Conservation (phyloP, 30 jellyfish, hydroid and myxozoan species). For the Hydractinia echinata region DNA sequence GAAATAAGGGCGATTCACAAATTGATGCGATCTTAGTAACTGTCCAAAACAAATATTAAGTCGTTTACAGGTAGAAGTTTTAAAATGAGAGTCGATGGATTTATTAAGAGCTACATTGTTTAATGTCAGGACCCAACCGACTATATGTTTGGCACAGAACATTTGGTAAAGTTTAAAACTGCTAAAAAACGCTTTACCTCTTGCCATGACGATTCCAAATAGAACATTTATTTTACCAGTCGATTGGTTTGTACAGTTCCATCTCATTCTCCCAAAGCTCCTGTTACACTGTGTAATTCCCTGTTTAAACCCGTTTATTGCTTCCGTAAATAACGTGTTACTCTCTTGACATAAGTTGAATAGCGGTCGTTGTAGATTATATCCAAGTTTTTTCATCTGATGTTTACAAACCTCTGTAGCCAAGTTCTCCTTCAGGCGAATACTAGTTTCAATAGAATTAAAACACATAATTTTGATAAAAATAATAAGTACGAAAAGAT, state of each 20-base stretch:
- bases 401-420: too few species aligned
- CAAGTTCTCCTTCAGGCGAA: too few species aligned
- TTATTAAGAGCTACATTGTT: not conserved
- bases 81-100: not conserved
- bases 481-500: too few species aligned
- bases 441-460: too few species aligned
- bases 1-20: too few species aligned
- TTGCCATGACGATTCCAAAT: slow-evolving; percentile 82
- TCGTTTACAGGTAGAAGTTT: too few species aligned
- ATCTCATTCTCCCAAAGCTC: slow-evolving; percentile 57
- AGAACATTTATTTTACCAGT: slow-evolving; percentile 38
- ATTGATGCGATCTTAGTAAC: too few species aligned
- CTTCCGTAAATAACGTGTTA: slow-evolving; percentile 52
- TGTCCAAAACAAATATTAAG: too few species aligned
- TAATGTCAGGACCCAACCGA: not conserved
- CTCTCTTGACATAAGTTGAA: slow-evolving; percentile 50
- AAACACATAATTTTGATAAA: too few species aligned
- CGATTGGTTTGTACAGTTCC: slow-evolving; percentile 86
- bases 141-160: not conserved
- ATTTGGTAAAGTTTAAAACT: not conserved
- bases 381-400: too few species aligned
- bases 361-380: not conserved
- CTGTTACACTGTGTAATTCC: slow-evolving; percentile 73
- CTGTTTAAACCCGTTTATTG: slow-evolving; percentile 51
- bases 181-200: slow-evolving; percentile 47